A percentile compares a stretch with the other conserved stretches of the same genome.
Evolutionary conservation across 2,888 invertebrate species (phyloP).

Genomic region (Rhamnusium bicolor): DNA sequence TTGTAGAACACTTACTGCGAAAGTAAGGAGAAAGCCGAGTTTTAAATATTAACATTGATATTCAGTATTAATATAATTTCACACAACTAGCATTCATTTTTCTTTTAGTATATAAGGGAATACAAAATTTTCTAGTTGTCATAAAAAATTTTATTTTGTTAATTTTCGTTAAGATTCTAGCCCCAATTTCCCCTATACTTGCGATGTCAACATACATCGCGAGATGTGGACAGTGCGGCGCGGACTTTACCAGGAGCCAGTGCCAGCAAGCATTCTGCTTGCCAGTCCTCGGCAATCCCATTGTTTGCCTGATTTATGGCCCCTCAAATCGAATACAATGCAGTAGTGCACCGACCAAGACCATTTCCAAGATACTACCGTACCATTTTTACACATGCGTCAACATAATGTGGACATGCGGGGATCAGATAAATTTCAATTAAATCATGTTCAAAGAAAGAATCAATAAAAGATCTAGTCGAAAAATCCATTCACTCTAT

Average conservation of each 20-base stretch:
- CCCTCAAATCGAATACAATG: conserved; percentile 66
- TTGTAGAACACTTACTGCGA: too few relatives aligned
- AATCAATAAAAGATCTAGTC: neutral
- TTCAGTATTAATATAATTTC: too few relatives aligned
- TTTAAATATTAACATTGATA: too few relatives aligned
- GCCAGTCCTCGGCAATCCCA: conserved; percentile 50
- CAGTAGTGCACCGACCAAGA: conserved; percentile 61
- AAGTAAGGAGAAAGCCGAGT: too few relatives aligned
- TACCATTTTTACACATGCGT: conserved; percentile 30
- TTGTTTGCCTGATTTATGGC: conserved; percentile 68
- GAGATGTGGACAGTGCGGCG: conserved; percentile 46
- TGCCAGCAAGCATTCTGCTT: conserved; percentile 38
- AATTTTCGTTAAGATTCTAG: neutral
- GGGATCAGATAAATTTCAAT: conserved; percentile 6
- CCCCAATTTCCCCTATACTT: neutral
- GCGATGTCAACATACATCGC: conserved; percentile 45
- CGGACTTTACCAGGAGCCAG: conserved; percentile 49
- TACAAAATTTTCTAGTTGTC: too few relatives aligned
- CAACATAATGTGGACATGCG: conserved; percentile 9
- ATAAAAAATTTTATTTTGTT: too few relatives aligned
- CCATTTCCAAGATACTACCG: conserved; percentile 35
- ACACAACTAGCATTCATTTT: too few relatives aligned
- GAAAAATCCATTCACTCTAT: too few relatives aligned
- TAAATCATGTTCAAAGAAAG: neutral
- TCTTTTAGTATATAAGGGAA: too few relatives aligned